phyloP scores from a whole-genome alignment of 1,140 invertebrate genomes.

The Drosophila serrata region DNA sequence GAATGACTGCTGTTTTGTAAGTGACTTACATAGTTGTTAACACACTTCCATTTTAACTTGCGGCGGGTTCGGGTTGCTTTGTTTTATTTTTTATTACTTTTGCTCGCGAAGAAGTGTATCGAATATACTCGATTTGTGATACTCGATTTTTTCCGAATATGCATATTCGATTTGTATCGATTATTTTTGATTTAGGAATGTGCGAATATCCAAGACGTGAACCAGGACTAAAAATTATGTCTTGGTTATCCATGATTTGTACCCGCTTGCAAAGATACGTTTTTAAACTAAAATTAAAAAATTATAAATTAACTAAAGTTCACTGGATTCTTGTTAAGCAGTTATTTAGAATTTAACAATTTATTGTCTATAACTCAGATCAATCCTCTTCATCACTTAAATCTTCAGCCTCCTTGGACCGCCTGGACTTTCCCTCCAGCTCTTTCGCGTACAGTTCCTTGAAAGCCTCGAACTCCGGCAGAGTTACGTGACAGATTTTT shows the following conservation, averaged over 20 bases:
- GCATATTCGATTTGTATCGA: too few relatives aligned
- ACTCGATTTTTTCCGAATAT: too few relatives aligned
- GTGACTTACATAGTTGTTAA: conserved; percentile 52
- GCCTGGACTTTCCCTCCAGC: conserved; percentile 44
- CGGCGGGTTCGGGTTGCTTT: conserved; percentile 28
- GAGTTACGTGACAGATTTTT: conserved; percentile 75
- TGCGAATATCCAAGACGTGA: too few relatives aligned
- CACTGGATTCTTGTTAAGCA: too few relatives aligned
- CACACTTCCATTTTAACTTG: conserved; percentile 55
- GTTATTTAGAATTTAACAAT: neutral
- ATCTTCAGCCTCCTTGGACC: conserved; percentile 39
- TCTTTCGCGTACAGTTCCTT: conserved; percentile 72
- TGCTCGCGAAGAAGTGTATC: too few relatives aligned
- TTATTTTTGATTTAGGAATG: too few relatives aligned
- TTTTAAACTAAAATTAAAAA: neutral
- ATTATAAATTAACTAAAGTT: too few relatives aligned
- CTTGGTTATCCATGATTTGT: neutral
- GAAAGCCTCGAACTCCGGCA: conserved; percentile 79
- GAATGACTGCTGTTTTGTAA: conserved; percentile 8
- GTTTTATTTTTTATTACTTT: conserved; percentile 32
- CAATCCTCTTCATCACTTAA: conserved; percentile 62
- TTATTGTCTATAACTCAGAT: neutral
- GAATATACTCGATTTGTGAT: too few relatives aligned
- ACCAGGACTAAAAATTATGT: too few relatives aligned
- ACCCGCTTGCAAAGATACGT: neutral